Conservation (phyloP, 1,140 invertebrate species). For the Leptestheria dahalacensis region DNA sequence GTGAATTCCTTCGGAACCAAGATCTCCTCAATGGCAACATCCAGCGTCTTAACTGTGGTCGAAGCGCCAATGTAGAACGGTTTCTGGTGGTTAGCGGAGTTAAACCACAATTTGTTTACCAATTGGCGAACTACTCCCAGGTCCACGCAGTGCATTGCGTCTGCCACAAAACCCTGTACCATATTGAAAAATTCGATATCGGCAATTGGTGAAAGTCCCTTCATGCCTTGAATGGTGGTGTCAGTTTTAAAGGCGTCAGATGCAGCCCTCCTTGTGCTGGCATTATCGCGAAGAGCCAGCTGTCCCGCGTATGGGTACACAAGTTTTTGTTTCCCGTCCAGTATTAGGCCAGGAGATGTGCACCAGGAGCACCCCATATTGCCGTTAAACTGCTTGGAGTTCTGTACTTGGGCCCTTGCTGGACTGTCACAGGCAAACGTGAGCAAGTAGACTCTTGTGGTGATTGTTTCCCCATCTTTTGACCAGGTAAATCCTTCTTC, state of each 20-base stretch:
- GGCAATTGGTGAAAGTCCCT: neutral
- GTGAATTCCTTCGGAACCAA: neutral
- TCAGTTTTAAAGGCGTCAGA: neutral
- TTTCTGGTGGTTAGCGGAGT: neutral
- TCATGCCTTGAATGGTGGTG: neutral
- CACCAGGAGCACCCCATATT: neutral
- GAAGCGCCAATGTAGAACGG: neutral
- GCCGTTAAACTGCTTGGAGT: neutral
- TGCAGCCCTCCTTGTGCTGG: neutral
- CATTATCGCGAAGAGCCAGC: neutral
- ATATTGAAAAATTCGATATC: neutral
- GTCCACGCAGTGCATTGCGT: neutral
- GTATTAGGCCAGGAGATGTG: neutral
- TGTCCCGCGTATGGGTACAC: neutral
- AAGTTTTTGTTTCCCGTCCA: neutral
- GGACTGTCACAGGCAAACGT: neutral
- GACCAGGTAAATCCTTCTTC: neutral
- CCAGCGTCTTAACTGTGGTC: neutral
- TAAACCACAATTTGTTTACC: neutral
- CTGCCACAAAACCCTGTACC: neutral
- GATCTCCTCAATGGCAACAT: neutral
- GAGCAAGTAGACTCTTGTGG: neutral
- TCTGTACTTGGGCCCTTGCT: neutral
- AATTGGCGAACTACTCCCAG: neutral
- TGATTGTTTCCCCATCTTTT: neutral